Conservation (phyloP, 1,140 invertebrate species). For the Panulirus ornatus region DNA sequence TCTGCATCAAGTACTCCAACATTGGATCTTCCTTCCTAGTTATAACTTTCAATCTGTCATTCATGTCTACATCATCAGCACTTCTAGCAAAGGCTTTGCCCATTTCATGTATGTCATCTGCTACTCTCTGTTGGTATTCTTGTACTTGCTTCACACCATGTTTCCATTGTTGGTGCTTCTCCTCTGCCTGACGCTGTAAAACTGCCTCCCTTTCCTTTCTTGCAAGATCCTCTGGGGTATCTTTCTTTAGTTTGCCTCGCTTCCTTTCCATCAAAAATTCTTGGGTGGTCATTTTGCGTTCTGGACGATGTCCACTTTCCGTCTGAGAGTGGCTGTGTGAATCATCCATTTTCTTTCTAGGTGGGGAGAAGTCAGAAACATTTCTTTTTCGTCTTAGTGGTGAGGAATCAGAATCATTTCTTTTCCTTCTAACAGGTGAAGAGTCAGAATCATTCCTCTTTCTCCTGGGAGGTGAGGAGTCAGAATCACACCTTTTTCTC, state of each 20-base stretch:
- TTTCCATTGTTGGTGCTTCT: constrained; percentile 73
- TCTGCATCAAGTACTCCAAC: constrained; percentile 90
- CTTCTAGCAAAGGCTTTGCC: constrained; percentile 94
- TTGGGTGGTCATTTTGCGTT: constrained; percentile 69
- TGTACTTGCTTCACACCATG: constrained; percentile 83
- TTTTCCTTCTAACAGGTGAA: constrained; percentile 63
- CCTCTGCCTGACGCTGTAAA: constrained; percentile 78
- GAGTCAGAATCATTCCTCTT: constrained; percentile 61
- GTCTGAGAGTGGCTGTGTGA: constrained; percentile 67
- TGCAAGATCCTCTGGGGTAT: constrained; percentile 69
- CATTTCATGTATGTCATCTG: constrained; percentile 89
- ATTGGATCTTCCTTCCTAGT: constrained; percentile 95
- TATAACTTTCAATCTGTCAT: constrained; percentile 85
- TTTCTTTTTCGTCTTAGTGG: constrained; percentile 54
- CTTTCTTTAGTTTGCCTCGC: constrained; percentile 63
- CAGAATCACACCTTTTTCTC: constrained; percentile 75
- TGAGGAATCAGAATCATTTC: constrained; percentile 58
- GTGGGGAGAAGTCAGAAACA: constrained; percentile 52
- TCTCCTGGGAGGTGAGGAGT: constrained; percentile 76
- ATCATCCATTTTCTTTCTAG: constrained; percentile 16
- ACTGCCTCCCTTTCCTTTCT: constrained; percentile 67
- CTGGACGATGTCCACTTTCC: constrained; percentile 68
- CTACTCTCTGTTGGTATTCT: constrained; percentile 83
- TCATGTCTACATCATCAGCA: constrained; percentile 92
- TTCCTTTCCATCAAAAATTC: constrained; percentile 69